Evolutionary conservation across 2,888 invertebrate genomes (phyloP).

Genomic region (Lobophora halterata): DNA sequence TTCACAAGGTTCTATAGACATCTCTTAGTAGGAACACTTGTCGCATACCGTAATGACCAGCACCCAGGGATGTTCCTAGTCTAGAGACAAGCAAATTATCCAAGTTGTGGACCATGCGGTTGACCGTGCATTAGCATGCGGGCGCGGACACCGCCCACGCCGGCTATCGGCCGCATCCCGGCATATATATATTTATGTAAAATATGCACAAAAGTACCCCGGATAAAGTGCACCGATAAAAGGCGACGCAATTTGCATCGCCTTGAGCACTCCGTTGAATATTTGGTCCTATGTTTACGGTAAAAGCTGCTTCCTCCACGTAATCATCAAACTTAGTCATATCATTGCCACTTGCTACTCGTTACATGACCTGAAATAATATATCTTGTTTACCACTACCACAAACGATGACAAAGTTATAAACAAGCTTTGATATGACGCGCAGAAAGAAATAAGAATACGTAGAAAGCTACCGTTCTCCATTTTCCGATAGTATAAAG

Average conservation of each 20-base stretch:
- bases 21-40: constrained; percentile 12
- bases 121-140: constrained; percentile 65
- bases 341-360: constrained; percentile 6
- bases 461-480: too few relatives aligned
- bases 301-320: constrained; percentile 41
- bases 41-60: neutral
- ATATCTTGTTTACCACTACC: too few relatives aligned
- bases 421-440: too few relatives aligned
- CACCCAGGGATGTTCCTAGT: constrained; percentile 19
- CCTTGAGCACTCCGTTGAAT: constrained; percentile 58
- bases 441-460: too few relatives aligned
- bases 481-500: too few relatives aligned
- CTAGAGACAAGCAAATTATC: constrained; percentile 27
- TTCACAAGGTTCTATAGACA: constrained; percentile 5
- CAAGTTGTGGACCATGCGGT: constrained; percentile 35
- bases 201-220: constrained; percentile 75
- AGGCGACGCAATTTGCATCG: constrained; percentile 75
- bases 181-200: constrained; percentile 75
- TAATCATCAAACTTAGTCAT: constrained; percentile 7
- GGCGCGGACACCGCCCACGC: constrained; percentile 64
- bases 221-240: constrained; percentile 76
- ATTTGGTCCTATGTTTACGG: constrained; percentile 67
- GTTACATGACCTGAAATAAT: neutral
- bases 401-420: too few relatives aligned
- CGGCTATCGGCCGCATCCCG: constrained; percentile 62